Conservation (phyloP, 1,140 invertebrate genomes). For the Proales similis region DNA sequence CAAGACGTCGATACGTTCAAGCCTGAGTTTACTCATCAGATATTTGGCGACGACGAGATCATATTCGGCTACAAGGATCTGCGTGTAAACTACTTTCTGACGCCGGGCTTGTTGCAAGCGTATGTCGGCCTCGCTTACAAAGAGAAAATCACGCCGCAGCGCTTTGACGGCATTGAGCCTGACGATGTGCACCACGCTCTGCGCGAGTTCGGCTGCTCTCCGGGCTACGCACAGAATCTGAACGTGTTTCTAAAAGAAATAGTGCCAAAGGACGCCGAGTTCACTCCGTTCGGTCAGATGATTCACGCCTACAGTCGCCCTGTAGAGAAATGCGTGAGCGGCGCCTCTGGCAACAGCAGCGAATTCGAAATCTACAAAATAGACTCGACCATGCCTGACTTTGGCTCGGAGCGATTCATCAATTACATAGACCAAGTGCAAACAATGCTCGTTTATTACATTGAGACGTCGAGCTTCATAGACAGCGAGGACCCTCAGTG, state of each 20-base stretch:
- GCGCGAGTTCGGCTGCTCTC: background rate
- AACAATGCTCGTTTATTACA: constrained; percentile 85
- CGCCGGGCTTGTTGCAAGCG: constrained; percentile 68
- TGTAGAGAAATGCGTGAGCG: no score
- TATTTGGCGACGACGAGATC: constrained; percentile 58
- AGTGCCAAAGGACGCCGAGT: background rate
- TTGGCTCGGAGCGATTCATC: constrained; percentile 63
- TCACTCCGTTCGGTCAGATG: constrained; percentile 1
- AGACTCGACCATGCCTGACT: constrained; percentile 49
- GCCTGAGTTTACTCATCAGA: constrained; percentile 5
- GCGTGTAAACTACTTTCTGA: constrained; percentile 70
- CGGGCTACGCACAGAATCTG: background rate
- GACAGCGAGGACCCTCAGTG: constrained; percentile 85
- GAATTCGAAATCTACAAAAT: background rate
- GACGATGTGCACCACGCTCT: background rate
- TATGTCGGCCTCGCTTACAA: constrained; percentile 63
- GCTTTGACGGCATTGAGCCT: constrained; percentile 48
- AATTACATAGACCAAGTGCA: constrained; percentile 75
- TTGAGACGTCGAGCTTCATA: constrained; percentile 78
- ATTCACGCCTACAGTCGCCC: background rate
- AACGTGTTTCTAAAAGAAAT: background rate
- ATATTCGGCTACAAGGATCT: constrained; percentile 86
- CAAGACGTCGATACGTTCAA: background rate
- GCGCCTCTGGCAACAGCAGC: background rate
- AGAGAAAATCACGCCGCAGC: constrained; percentile 58